A percentile compares a stretch with the other conserved stretches of the same genome.
phyloP scores from a whole-genome alignment of 2,113 vertebrate genomes.

The Pristiophorus japonicus region DNA sequence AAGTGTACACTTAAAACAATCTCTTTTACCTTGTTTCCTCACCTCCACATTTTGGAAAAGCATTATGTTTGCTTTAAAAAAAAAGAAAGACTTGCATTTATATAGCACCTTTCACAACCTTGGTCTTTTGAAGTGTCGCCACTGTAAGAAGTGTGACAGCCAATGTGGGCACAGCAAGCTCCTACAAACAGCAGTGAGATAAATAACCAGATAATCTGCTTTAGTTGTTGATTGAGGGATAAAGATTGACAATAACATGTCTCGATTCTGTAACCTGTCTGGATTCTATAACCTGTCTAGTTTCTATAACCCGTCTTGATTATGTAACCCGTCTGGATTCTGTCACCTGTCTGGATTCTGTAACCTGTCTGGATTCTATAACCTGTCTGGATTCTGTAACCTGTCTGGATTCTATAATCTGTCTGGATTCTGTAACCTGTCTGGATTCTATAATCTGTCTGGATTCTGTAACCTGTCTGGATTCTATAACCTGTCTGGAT shows the following conservation, averaged over 20 bases:
- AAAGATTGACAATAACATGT: neutral
- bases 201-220: neutral
- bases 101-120: neutral
- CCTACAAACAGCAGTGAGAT: neutral
- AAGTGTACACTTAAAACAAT: neutral
- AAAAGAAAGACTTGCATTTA: neutral
- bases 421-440: neutral
- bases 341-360: neutral
- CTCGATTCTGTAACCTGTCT: neutral
- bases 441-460: neutral
- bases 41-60: neutral
- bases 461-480: neutral
- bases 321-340: too few species aligned
- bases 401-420: too few species aligned
- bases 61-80: neutral
- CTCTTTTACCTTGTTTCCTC: neutral
- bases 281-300: neutral
- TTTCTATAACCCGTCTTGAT: neutral
- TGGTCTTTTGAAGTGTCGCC: neutral
- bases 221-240: neutral
- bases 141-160: neutral
- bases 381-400: too few species aligned
- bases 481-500: neutral
- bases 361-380: neutral
- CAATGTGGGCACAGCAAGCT: neutral